Base-by-base conservation (phyloP, 1,140 invertebrate genomes). In the Drosophila nannoptera region DNA sequence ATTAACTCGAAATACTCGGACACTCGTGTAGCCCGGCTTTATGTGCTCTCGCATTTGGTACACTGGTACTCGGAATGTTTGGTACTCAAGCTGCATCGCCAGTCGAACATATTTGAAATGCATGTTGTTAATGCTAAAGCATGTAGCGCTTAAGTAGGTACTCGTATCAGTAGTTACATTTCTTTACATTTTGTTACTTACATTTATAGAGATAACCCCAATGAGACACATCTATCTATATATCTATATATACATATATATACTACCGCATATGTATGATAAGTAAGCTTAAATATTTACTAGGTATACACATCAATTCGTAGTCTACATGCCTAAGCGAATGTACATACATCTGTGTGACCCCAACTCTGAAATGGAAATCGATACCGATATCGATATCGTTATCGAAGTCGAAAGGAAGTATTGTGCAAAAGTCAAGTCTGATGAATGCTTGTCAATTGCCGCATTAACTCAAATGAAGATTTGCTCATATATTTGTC, bases 81-180 rank as follows among this genome's bases (percentile, higher is more conserved):
- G 35, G 22, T 60, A 60, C 32, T 40, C 40, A 22, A 49, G n/a
- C 9, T 42, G n/a, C 12, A 58, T 35, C 33, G 32, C 22, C 16
- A 46, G 55, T 43, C 35, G 60, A 69, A 62, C 36, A 22, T 54
- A 61, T 62, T 83, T 75, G 61, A 73, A 81, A 69, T 86, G 81
- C 81, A 86, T 86, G 75, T 75, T 68, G 82, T 83, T 86, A 71
- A 77, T 86, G 74, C 81, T 86, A 78, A 86, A 86, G 81, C 81
- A 86, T 86, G 81, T 86, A 86, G 82, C 77, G 81, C 81, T 86
- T 86, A 86, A 86, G 82, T 86, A 86, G 80, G 80, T 63, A 80
- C 60, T 86, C 58, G 70, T 86, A 87, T 78, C 73, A 80, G 81
- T 66, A 84, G 73, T 67, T 80, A 86, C 38, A 74, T 86, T 86